These are phyloP conservation scores for Germaria angustata DNA, from an alignment of 2,888 invertebrate species.

Conservation along the genomic window DNA sequence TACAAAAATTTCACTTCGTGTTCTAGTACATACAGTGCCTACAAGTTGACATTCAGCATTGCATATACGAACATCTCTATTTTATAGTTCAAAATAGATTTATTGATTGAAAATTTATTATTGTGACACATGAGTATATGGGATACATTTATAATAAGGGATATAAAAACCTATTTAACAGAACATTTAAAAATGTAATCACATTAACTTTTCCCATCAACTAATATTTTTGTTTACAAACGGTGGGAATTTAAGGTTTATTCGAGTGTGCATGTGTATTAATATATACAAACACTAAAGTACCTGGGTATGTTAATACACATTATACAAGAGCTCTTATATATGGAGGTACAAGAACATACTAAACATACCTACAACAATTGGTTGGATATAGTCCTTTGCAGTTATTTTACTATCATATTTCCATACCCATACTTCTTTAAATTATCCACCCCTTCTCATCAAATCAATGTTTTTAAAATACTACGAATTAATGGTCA, in stretches of 20 bases:
- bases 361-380: not conserved
- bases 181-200: not conserved
- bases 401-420: not conserved
- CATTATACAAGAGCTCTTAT: not conserved
- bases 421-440: not conserved
- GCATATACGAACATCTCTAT: too few species aligned
- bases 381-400: not conserved
- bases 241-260: not conserved
- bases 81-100: slow-evolving; percentile 57
- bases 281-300: not conserved
- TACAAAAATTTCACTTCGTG: too few species aligned
- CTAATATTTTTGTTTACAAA: not conserved
- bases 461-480: not conserved
- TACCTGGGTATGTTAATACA: not conserved
- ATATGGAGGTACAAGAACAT: not conserved
- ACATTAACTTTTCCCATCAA: slow-evolving; percentile 6
- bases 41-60: too few species aligned
- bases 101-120: slow-evolving; percentile 51
- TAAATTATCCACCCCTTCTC: not conserved
- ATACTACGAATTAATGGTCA: slow-evolving; percentile 4
- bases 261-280: slow-evolving; percentile 6
- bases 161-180: not conserved
- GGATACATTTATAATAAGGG: not conserved
- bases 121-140: not conserved
- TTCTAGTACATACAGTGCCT: too few species aligned